Percentiles rank a stretch among this genome's conserved stretches.
Evolutionary conservation across 2,888 invertebrate genomes (phyloP).

Genomic region (Octodonta nipae): DNA sequence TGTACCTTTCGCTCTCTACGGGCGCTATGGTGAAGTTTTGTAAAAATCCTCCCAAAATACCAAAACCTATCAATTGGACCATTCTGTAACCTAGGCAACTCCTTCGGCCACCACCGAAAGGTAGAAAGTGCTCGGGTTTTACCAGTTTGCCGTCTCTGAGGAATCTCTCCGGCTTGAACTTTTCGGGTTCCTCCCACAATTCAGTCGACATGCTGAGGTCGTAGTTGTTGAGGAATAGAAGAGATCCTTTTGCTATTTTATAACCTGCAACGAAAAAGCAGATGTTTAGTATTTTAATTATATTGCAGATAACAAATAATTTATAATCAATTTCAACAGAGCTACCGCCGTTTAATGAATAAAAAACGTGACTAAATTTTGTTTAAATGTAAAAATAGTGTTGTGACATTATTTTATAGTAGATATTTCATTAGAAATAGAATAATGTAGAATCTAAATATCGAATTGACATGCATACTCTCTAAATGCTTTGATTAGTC

Average conservation of each 20-base stretch:
- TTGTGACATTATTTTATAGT: too few relatives aligned
- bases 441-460: too few relatives aligned
- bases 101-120: constrained; percentile 51
- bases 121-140: constrained; percentile 52
- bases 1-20: constrained; percentile 35
- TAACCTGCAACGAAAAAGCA: constrained; percentile 37
- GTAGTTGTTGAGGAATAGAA: constrained; percentile 55
- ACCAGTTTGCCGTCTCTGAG: constrained; percentile 40
- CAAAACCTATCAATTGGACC: constrained; percentile 46
- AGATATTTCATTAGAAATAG: too few relatives aligned
- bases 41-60: constrained; percentile 40
- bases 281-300: too few relatives aligned
- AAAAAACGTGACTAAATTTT: too few relatives aligned
- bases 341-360: too few relatives aligned
- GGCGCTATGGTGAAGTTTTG: constrained; percentile 42
- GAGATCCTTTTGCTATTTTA: constrained; percentile 45
- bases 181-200: constrained; percentile 46
- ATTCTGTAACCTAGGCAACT: constrained; percentile 58
- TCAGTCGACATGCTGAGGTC: constrained; percentile 49
- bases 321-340: too few relatives aligned
- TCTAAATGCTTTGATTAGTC: too few relatives aligned
- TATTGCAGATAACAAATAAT: too few relatives aligned
- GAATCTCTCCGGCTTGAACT: constrained; percentile 50
- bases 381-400: too few relatives aligned
- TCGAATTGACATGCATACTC: too few relatives aligned